Evolutionary conservation across 2,797 vertebrate species (phyloP), one percentile per base, ranked within the genome.

Genomic region (Uromys caudimaculatus): DNA sequence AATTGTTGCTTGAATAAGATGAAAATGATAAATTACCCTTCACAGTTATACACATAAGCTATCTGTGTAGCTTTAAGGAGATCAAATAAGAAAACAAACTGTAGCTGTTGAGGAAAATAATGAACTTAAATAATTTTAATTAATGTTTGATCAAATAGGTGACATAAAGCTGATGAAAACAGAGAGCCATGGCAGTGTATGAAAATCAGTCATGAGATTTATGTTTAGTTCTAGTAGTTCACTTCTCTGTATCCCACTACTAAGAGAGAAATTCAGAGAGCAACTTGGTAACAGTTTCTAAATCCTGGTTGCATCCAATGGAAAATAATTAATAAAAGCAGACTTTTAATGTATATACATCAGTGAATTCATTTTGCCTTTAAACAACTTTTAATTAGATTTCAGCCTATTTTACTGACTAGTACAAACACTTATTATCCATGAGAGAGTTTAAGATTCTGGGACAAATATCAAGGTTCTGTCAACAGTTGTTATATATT

Each of bases 321-420:
- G 79, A 89, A 56, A 94, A 75, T 41, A 86, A 93, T 91, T 8
- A 75, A 9, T 89, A 86, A 93, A 92, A 93, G 54, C 27, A 83
- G 17, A 67, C n/a, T 64, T 86, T 27, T 85, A 67, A 88, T 81
- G 94, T 94, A 83, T 6, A 47, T n/a, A 6, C 3, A 16, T 21
- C 23, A 76, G 69, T 64, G n/a, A 44, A 21, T 58, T 77, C 13
- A 23, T 85, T 92, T 91, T 84, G 27, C 73, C 16, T 69, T 79
- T 79, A 44, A 90, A 52, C 2, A 41, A 62, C 69, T 90, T 94
- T 62, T 73, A 52, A 4, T 79, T 92, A n/a, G n/a, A 3, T 85
- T 88, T 90, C 11, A 16, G 11, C 58, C 3, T 27, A 38, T 91
- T 77, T 56, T 35, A 89, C 13, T 4, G 41, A 94, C 32, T 16